These are phyloP conservation scores for Channa striata DNA, from an alignment of 2,797 vertebrate species.

Conservation along the genomic window DNA sequence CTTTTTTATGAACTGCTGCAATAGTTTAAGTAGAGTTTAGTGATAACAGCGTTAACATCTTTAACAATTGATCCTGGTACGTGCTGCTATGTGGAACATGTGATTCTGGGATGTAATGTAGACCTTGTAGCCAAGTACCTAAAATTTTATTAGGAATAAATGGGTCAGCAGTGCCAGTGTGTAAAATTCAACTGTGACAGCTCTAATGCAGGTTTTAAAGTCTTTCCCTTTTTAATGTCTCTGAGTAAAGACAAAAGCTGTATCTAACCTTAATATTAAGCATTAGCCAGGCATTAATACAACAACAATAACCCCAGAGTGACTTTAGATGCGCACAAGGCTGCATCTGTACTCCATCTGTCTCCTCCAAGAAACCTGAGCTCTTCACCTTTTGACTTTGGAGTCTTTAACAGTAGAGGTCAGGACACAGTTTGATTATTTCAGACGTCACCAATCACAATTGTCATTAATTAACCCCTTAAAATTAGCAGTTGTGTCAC, in stretches of 20 bases:
- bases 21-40: constrained; percentile 1
- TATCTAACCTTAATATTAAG: constrained; percentile 12
- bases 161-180: constrained; percentile 13
- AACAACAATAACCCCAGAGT: constrained; percentile 2
- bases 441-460: constrained; percentile 19
- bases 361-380: constrained; percentile 21
- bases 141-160: constrained; percentile 17
- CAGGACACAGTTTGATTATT: constrained; percentile 38
- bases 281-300: background rate
- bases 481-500: constrained; percentile 21
- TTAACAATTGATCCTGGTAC: background rate
- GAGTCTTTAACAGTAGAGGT: constrained; percentile 38
- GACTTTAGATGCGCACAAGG: constrained; percentile 26
- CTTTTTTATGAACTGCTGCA: background rate
- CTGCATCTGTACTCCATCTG: constrained; percentile 23
- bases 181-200: constrained; percentile 5
- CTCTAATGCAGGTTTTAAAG: constrained; percentile 13
- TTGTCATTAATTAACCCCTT: constrained; percentile 37
- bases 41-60: too few species aligned
- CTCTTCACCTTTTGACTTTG: constrained; percentile 46
- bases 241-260: background rate
- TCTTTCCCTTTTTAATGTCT: constrained; percentile 1
- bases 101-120: background rate
- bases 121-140: constrained; percentile 1
- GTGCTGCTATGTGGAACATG: background rate